Percentiles rank a stretch among this genome's conserved stretches.
Evolutionary conservation across 1,140 invertebrate species (phyloP).

Genomic region (Diorhabda carinulata): DNA sequence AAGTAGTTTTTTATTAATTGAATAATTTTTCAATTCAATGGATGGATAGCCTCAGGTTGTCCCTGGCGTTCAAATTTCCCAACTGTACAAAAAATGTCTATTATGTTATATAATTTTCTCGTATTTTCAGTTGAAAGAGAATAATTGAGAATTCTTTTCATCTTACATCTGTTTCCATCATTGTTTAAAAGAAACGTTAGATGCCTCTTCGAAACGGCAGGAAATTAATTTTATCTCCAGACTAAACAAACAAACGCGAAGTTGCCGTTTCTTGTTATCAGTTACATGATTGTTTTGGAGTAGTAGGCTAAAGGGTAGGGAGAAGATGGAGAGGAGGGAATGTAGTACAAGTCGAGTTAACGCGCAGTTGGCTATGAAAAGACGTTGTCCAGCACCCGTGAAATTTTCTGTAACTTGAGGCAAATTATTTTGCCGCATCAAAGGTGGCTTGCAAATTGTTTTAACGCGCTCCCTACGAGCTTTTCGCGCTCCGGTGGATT

Average conservation of each 20-base stretch:
- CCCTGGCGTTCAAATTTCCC: too few relatives aligned
- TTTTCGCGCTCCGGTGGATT: slow-evolving; percentile 30
- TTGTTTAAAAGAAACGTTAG: neutral
- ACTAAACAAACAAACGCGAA: neutral
- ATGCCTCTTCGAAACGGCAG: slow-evolving; percentile 7
- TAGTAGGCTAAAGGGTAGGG: neutral
- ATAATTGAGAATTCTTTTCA: too few relatives aligned
- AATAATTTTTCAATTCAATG: too few relatives aligned
- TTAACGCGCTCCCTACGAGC: slow-evolving; percentile 36
- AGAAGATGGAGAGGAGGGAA: neutral
- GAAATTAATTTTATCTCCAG: slow-evolving; percentile 20
- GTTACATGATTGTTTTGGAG: slow-evolving; percentile 20
- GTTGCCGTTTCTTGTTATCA: slow-evolving; percentile 30
- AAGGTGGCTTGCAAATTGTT: slow-evolving; percentile 41
- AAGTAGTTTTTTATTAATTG: too few relatives aligned
- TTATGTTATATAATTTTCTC: too few relatives aligned
- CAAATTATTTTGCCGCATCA: slow-evolving; percentile 42
- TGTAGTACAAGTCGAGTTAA: slow-evolving; percentile 17
- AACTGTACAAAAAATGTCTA: too few relatives aligned
- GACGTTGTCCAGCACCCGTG: slow-evolving; percentile 34
- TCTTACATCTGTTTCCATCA: too few relatives aligned
- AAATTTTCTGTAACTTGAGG: slow-evolving; percentile 42
- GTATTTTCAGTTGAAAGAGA: too few relatives aligned
- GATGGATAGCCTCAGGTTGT: too few relatives aligned
- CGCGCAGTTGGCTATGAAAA: slow-evolving; percentile 35